Base-by-base conservation (phyloP, 1,140 invertebrate species). In the Meloidogyne floridensis region DNA sequence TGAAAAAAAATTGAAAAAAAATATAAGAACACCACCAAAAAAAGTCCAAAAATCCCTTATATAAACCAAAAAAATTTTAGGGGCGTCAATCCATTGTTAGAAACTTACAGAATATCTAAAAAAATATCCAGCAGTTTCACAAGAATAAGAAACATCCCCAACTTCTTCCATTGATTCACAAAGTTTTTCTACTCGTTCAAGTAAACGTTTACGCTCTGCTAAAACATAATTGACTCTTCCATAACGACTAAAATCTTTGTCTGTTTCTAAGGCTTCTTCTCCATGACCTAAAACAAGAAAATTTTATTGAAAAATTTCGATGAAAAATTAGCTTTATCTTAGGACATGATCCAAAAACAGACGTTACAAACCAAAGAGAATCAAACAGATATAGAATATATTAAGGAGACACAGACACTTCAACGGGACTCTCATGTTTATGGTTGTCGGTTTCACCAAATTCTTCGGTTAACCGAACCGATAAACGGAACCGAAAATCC, bases 191-290 rank as follows among this genome's bases (percentile, higher is more conserved):
- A 99, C 97, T 90, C 95, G 93, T 84, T 93, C 93, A 9, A 99
- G 91, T 8, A 99, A 91, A 87, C 98, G 94, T 70, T 99, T 91
- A 47, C 98, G 93, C 91, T 98, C 96, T 11, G 69, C 93, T 42
- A 99, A 91, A 20, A 99, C 97, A 91, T 96, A 99, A 92, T 99
- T 99, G 0, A 99, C 98, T 80, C 98, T 93, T 7, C 98, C 98
- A 91, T 99, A 99, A 87, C 95, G 93, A 86, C 96, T 98, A 89
- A 97, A 99, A 91, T 98, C 96, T 91, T 99, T 99, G 90, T 98
- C 96, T 0, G 98, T 99, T 90, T 99, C 97, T 8, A 99, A 90
- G 2, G 95, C 95, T 90, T 99, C 97, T 91, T 99, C 98, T 74
- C 98, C 98, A 90, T 99, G 98, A 0, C 82, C 82, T 83, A 13